Conservation (phyloP, 2,113 vertebrate genomes). For the Merops nubicus region DNA sequence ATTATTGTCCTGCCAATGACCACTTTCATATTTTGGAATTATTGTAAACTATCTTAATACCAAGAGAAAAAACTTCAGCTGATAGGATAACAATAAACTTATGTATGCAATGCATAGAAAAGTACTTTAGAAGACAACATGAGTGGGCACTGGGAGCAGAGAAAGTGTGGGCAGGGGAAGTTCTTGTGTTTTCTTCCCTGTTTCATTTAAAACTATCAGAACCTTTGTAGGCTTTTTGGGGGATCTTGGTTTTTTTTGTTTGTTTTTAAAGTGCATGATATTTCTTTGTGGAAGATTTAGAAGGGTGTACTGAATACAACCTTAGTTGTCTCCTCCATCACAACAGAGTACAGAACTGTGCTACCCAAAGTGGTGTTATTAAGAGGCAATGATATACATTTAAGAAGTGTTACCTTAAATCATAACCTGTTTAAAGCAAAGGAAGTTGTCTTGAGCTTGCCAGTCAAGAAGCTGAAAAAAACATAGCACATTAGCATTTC, state of each 20-base stretch:
- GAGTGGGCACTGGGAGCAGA: not conserved
- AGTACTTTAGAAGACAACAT: not conserved
- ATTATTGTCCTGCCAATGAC: not conserved
- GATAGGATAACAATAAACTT: not conserved
- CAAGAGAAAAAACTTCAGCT: not conserved
- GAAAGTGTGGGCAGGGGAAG: not conserved
- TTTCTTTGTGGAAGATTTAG: not conserved
- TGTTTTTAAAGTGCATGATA: not conserved
- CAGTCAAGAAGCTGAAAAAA: not conserved
- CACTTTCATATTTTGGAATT: not conserved
- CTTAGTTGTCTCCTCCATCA: not conserved
- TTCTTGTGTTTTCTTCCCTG: not conserved
- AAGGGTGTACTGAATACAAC: not conserved
- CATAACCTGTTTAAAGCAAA: not conserved
- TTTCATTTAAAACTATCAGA: not conserved
- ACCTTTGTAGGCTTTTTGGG: not conserved
- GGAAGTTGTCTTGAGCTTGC: not conserved
- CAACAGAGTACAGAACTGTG: not conserved
- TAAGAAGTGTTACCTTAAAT: not conserved
- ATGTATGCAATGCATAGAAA: not conserved
- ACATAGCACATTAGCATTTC: not conserved
- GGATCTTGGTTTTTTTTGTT: too few relatives aligned
- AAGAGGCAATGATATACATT: not conserved
- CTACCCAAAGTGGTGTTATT: not conserved
- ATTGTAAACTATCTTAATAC: not conserved